Conservation (phyloP, 2,113 vertebrate species). For the Saccopteryx bilineata region DNA sequence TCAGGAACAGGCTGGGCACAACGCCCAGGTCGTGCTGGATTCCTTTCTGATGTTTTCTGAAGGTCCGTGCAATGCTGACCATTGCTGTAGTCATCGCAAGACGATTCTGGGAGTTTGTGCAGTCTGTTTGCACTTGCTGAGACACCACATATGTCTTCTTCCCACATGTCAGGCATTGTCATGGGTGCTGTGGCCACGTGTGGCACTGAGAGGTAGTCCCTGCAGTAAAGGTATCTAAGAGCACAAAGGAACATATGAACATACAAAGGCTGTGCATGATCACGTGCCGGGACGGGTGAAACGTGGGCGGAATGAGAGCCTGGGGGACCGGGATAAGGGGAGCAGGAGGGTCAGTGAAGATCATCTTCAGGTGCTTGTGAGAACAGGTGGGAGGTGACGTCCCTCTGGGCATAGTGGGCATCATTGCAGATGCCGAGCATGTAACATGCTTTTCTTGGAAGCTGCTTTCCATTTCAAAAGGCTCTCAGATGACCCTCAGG, state of each 20-base stretch:
- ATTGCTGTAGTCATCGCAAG: not conserved
- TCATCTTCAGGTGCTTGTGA: too few species aligned
- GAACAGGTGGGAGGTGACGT: not conserved
- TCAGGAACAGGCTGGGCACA: fast-evolving
- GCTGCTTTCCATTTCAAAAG: fast-evolving
- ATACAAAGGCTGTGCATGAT: fast-evolving
- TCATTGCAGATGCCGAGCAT: fast-evolving
- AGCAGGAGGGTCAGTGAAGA: too few species aligned
- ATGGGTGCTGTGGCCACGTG: fast-evolving
- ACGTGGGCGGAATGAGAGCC: fast-evolving
- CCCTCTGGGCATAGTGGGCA: fast-evolving
- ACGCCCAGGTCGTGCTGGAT: too few species aligned
- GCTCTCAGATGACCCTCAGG: not conserved
- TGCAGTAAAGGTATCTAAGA: fast-evolving
- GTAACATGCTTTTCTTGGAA: too few species aligned
- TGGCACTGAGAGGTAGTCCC: fast-evolving
- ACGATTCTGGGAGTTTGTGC: too few species aligned
- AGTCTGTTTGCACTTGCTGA: not conserved
- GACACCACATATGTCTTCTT: not conserved
- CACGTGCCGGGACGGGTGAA: fast-evolving
- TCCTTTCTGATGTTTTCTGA: fast-evolving
- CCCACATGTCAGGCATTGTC: fast-evolving
- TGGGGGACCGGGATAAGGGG: too few species aligned
- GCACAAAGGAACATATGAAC: fast-evolving
- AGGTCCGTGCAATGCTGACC: not conserved